Base-by-base conservation (phyloP, 2,113 vertebrate species). In the Plestiodon gilberti region DNA sequence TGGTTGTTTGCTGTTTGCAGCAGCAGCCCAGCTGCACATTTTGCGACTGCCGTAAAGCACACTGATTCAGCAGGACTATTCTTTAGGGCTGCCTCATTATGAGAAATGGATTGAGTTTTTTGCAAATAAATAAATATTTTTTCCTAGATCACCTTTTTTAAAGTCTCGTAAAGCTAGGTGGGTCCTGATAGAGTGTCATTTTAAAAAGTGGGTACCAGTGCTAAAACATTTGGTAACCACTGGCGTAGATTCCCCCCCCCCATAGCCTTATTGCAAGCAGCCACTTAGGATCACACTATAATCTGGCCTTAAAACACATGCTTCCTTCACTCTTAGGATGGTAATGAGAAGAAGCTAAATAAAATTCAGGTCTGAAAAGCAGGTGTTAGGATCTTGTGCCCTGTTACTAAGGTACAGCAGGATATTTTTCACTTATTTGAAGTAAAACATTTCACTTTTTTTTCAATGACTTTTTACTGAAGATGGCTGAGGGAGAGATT, bases 381-480 rank as follows among this genome's bases (percentile, higher is more conserved):
- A 55, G 48, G 30, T 48, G 2, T 30, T 9, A 81, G 30, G 33
- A 69, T 52, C 7, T 69, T 69, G 20, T 40, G 43, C 22, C 52
- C 59, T 40, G 52, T 25, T n/a, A n/a, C 33, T 38, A 71, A 38
- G 23, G 33, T 40, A 59, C 17, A 33, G 2, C 3, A 20, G 5
- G 20, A 28, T 23, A 40, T 43, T 81, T 48, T 52, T 52, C 80
- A 69, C 43, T 52, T 52, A 35, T 38, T 55, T 35, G 11, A 25
- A 82, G 33, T 0, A 1, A 25, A 40, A 4, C 64, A 59, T 8
- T 83, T n/a, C 57, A 64, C 64, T 35, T 35, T 25, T 43, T 3
- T 52, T 1, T 86, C 83, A 76, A 76, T 18, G 62, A n/a, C 30
- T 11, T 90, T 78, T 78, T 81, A 25, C 23, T 74, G 85, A 76